phyloP scores from a whole-genome alignment of 92 coral and sea anemone genomes.

The Isaurus tuberculatus region DNA sequence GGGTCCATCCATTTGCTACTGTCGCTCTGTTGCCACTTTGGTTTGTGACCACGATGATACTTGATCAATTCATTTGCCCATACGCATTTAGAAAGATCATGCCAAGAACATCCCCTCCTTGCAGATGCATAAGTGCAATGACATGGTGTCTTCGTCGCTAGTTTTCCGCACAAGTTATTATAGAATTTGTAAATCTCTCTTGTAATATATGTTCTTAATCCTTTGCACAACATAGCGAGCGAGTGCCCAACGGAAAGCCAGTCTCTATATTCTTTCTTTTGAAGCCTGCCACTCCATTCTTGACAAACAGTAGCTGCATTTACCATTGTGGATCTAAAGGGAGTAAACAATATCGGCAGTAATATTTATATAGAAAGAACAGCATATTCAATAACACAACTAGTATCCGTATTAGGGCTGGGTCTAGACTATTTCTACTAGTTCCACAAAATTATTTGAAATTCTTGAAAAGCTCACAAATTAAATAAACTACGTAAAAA shows the following conservation, averaged over 20 bases:
- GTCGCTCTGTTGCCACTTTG: constrained; percentile 84
- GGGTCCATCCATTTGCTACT: constrained; percentile 77
- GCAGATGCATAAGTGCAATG: constrained; percentile 49
- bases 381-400: too few relatives aligned
- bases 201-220: constrained; percentile 68
- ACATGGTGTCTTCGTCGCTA: constrained; percentile 54
- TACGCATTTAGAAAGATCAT: constrained; percentile 61
- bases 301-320: constrained; percentile 39
- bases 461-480: too few relatives aligned
- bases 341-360: neutral
- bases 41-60: constrained; percentile 53
- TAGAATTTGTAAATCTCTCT: constrained; percentile 58
- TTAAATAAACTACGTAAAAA: too few relatives aligned
- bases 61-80: constrained; percentile 76
- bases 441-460: too few relatives aligned
- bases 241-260: constrained; percentile 90
- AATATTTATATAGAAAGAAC: neutral
- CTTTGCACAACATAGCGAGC: constrained; percentile 59
- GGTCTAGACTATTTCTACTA: too few relatives aligned
- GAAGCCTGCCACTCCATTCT: constrained; percentile 54
- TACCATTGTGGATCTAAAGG: constrained; percentile 16
- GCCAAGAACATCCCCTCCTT: constrained; percentile 58
- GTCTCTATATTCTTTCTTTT: constrained; percentile 70
- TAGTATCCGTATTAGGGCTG: too few relatives aligned
- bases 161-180: constrained; percentile 38